Percentiles rank a stretch among this genome's conserved stretches.
Evolutionary conservation across 2,797 vertebrate genomes (phyloP).

Genomic region (Xenentodon cancila): DNA sequence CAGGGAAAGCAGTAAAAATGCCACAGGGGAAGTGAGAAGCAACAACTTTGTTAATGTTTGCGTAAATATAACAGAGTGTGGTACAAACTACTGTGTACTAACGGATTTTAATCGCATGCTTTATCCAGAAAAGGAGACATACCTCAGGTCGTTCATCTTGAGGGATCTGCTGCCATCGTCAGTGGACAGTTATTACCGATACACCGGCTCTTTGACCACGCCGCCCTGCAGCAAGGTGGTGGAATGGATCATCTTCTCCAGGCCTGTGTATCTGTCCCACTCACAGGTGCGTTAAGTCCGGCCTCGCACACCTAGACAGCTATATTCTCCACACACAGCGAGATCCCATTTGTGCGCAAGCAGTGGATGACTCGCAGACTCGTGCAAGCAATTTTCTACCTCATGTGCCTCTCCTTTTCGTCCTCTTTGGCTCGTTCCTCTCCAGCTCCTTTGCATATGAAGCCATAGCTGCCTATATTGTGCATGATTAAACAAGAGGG

Average conservation of each 20-base stretch:
- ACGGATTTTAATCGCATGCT: conserved; percentile 33
- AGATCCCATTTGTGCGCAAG: conserved; percentile 58
- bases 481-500: conserved; percentile 61
- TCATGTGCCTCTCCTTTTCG: conserved; percentile 42
- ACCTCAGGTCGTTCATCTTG: conserved; percentile 93
- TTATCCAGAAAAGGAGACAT: conserved; percentile 95
- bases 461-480: conserved; percentile 57
- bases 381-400: conserved; percentile 50
- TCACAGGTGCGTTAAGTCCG: conserved; percentile 86
- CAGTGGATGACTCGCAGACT: conserved; percentile 51
- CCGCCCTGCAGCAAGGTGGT: conserved; percentile 97
- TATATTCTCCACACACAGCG: conserved; percentile 51
- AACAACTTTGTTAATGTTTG: conserved; percentile 23
- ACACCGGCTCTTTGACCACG: conserved; percentile 95
- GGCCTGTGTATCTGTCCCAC: conserved; percentile 93
- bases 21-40: conserved; percentile 49
- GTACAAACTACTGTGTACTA: conserved; percentile 26
- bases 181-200: conserved; percentile 94
- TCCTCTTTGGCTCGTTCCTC: conserved; percentile 37
- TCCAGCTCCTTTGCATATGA: conserved; percentile 59
- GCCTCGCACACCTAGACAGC: conserved; percentile 11
- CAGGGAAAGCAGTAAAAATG: conserved; percentile 49
- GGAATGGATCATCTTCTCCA: conserved; percentile 97
- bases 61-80: conserved; percentile 25
- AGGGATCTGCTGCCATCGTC: conserved; percentile 92